phyloP scores from a whole-genome alignment of 2,888 invertebrate species.

The Oithona nana region DNA sequence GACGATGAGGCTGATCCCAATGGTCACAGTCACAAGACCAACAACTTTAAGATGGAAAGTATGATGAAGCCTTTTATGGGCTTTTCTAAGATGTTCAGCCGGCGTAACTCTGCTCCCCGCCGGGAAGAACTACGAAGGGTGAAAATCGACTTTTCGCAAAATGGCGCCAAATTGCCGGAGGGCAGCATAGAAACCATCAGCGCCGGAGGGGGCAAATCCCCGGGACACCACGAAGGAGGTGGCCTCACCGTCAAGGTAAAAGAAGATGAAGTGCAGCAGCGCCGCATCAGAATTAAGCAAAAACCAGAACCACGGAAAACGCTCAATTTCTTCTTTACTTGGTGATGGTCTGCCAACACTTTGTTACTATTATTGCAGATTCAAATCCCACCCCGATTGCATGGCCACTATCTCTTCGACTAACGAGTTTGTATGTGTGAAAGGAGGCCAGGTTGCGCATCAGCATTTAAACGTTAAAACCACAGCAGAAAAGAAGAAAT shows the following conservation, averaged over 20 bases:
- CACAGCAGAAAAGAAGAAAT: no score
- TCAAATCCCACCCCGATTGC: not conserved
- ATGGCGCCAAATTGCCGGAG: constrained; percentile 23
- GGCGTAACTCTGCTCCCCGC: not conserved
- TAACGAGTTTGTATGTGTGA: no score
- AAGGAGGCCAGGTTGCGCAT: no score
- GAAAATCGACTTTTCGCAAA: constrained; percentile 1
- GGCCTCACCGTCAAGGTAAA: constrained; percentile 27
- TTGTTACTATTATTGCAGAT: not conserved
- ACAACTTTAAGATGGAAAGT: not conserved
- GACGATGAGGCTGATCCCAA: not conserved
- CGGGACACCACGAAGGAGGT: constrained; percentile 26
- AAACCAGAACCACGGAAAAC: not conserved
- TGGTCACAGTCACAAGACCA: not conserved
- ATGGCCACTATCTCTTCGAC: not conserved
- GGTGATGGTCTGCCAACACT: no score
- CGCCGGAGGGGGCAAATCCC: constrained; percentile 26
- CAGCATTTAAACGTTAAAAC: no score
- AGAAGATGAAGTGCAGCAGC: not conserved
- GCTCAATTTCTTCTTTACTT: constrained; percentile 9
- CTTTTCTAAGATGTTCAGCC: not conserved
- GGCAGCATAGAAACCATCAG: constrained; percentile 27
- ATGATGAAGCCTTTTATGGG: not conserved
- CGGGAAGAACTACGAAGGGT: not conserved
- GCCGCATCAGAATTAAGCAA: not conserved